Evolutionary conservation across 2,113 vertebrate genomes (phyloP).

Genomic region (Psittacara wagleri): DNA sequence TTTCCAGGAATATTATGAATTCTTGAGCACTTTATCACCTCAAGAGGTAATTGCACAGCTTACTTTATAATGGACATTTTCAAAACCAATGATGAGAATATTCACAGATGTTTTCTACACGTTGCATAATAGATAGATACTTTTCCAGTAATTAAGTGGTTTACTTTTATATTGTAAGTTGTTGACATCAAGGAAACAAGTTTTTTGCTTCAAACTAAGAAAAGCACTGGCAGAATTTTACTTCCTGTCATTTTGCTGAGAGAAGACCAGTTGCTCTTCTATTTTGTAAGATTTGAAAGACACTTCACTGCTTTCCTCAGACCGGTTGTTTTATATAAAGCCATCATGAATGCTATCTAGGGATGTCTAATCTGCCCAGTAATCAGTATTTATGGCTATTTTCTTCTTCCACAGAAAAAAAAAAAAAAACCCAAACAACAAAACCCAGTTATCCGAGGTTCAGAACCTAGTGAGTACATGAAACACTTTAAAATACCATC

Average conservation of each 20-base stretch:
- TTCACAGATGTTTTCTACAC: neutral
- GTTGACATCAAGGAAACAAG: neutral
- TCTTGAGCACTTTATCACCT: neutral
- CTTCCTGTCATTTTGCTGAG: neutral
- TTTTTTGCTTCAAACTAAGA: neutral
- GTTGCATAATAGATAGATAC: neutral
- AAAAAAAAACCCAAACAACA: neutral
- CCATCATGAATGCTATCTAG: neutral
- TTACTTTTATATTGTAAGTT: neutral
- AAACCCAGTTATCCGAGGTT: neutral
- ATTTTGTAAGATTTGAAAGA: neutral
- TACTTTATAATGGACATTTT: neutral
- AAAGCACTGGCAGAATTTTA: neutral
- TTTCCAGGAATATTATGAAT: neutral
- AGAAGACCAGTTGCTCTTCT: neutral
- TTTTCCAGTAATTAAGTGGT: neutral
- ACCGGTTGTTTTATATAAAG: neutral
- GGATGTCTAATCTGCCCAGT: neutral
- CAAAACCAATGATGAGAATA: neutral
- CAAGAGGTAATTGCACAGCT: neutral
- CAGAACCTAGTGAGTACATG: neutral
- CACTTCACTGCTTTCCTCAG: neutral
- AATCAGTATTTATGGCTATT: neutral
- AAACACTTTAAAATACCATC: neutral
- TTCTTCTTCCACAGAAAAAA: fast-evolving